A percentile compares a stretch with the other conserved stretches of the same genome.
Conservation (phyloP, 1,140 invertebrate genomes). For the Saccostrea cuccullata region DNA sequence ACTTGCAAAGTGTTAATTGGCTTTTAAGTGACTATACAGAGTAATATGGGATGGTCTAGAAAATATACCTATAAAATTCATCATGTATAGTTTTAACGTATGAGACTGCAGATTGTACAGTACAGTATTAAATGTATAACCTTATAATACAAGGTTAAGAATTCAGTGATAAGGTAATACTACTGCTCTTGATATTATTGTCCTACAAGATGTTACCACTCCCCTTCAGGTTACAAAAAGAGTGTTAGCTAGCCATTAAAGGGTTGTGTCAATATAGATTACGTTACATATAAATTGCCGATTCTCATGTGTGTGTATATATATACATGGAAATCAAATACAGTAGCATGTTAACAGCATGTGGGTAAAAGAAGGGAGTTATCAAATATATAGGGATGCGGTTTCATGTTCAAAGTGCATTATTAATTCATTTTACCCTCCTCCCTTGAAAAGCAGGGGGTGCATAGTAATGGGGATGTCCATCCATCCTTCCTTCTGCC, state of each 20-base stretch:
- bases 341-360: neutral
- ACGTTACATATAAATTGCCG: slow-evolving; percentile 7
- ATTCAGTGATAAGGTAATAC: neutral
- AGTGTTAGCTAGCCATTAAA: neutral
- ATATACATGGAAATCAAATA: slow-evolving; percentile 8
- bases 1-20: neutral
- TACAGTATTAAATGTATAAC: too few species aligned
- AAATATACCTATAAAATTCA: neutral
- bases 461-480: too few species aligned
- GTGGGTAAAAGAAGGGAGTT: slow-evolving; percentile 9
- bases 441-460: too few species aligned
- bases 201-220: slow-evolving; percentile 5
- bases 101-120: too few species aligned
- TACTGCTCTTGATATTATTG: neutral
- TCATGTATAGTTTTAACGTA: neutral
- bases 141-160: neutral
- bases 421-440: too few species aligned
- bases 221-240: neutral
- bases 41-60: neutral
- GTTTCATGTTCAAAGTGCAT: too few species aligned
- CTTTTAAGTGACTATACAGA: neutral
- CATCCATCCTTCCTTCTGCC: too few species aligned
- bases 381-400: neutral
- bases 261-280: slow-evolving; percentile 11
- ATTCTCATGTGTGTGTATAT: neutral